Evolutionary conservation across 2,797 vertebrate species (phyloP), one percentile per base, ranked within the genome.

Genomic region (Varecia variegata): DNA sequence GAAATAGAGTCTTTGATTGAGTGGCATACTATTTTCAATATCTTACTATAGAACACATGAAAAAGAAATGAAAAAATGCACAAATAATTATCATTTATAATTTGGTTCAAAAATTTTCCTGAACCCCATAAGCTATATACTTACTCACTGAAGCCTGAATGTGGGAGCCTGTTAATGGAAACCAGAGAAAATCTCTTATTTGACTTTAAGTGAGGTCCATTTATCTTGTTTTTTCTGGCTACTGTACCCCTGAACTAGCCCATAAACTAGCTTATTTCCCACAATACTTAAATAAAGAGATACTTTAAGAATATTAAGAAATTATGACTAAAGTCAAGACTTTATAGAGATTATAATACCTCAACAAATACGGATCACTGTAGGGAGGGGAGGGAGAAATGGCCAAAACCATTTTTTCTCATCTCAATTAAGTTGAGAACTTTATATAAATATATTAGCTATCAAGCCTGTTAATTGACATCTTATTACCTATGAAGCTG

Each of bases 131-230:
- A 92, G 40, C 30, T 81, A 87, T 91, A 94, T 43, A 85, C 21
- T 43, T 56, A 92, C 15, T 76, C 73, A 93, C n/a, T 90, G 50
- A 94, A 90, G 83, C 65, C 80, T 90, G 74, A 94, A 90, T 56
- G 30, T 76, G 27, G 9, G 58, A 93, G 10, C 43, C 68, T 94
- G 12, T 85, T 90, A 52, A 90, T 14, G 14, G 21, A 86, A 83
- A 90, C 27, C 21, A 62, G 14, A 77, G 12, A 89, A 81, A 84
- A 23, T 88, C 77, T 87, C 81, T 87, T 84, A 88, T 54, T 83
- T 90, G 40, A 94, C 67, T 95, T 92, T 91, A 73, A 94, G 88
- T 77, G 58, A 94, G 32, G 40, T 77, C 10, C 12, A 88, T 40
- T 8, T 81, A 4, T 56, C 17, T 70, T 71, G 17, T 54, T 38